Percentiles rank a stretch among this genome's conserved stretches.
These are phyloP conservation scores for Paraplagusia blochii DNA, from an alignment of 2,113 vertebrate genomes.

Conservation along the genomic window DNA sequence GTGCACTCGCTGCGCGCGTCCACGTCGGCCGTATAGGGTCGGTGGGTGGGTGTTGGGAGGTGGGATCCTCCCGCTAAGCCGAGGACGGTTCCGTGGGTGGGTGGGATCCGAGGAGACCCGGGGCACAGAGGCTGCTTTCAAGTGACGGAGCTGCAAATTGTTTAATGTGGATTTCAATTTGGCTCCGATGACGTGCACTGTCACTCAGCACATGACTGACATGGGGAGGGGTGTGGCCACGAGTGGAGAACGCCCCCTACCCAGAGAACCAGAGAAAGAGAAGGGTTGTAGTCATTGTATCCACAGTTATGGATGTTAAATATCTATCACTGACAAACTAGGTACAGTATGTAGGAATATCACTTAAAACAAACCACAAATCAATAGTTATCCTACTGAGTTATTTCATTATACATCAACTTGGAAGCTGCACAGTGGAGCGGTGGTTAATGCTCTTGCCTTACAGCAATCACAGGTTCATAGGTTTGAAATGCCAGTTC, in stretches of 20 bases:
- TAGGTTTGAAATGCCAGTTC: too few species aligned
- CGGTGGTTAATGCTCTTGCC: too few species aligned
- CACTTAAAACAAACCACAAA: too few species aligned
- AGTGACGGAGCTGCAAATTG: background rate
- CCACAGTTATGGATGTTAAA: too few species aligned
- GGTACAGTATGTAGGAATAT: too few species aligned
- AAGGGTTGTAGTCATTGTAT: background rate
- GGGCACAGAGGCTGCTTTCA: constrained; percentile 1
- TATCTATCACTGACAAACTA: too few species aligned
- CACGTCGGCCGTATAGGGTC: constrained; percentile 34
- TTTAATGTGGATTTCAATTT: background rate
- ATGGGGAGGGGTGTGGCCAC: constrained; percentile 43
- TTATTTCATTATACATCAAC: too few species aligned
- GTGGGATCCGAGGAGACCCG: background rate
- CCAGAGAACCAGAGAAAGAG: constrained; percentile 9
- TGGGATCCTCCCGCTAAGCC: too few species aligned
- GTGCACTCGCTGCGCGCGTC: constrained; percentile 53
- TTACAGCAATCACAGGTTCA: too few species aligned
- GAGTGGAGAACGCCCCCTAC: background rate
- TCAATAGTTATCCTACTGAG: too few species aligned
- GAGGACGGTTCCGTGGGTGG: constrained; percentile 8
- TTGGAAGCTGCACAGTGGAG: too few species aligned
- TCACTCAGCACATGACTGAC: constrained; percentile 37
- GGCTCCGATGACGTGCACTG: constrained; percentile 5
- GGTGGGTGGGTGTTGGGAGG: background rate